Base-by-base conservation (phyloP, 2,797 vertebrate species). In the Anas flavirostris region DNA sequence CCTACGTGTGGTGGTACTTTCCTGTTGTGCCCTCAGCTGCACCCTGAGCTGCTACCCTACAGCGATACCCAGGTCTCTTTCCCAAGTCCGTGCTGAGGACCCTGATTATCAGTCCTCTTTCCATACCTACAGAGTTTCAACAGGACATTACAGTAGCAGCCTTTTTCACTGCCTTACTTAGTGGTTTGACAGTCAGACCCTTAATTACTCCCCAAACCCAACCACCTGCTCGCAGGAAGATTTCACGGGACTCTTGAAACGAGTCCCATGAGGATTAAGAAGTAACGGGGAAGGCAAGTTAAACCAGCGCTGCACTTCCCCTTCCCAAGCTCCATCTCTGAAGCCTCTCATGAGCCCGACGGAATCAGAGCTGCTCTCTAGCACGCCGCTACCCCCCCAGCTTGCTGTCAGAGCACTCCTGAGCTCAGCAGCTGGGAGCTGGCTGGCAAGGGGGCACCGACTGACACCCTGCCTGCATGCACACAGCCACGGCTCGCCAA, bases 371-470 rank as follows among this genome's bases (percentile, higher is more conserved):
- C 3, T 72, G 39, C 41, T 80, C 53, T 80, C 53, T 16, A 67
- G 64, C 1, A 44, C 50, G 16, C 11, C 39, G 46, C 15, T 22
- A 77, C 33, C 68, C 52, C 33, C 68, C 52, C 83, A 85, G 86
- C 60, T 44, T 1, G 0, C 59, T 91, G 77, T 83, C 67, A 82
- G 63, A 86, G 67, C 39, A 12, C 77, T 23, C 74, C 37, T 7
- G 28, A 91, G 64, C 83, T 80, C 74, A 92, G 91, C 59, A 76
- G 58, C 28, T 68, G 2, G 4, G 82, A 86, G 84, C 85, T 53
- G 84, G 79, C 89, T 94, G 86, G 91, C 89, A 66, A 93, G 62
- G 16, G 87, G 95, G 92, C 82, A 95, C 29, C 53, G 91, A 82
- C 87, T 78, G 91, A 97, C 91, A 87, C 60, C 68, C 78, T 80